Evolutionary conservation across 2,797 vertebrate species (phyloP), one percentile per base, ranked within the genome.

Genomic region (Fratercula arctica): DNA sequence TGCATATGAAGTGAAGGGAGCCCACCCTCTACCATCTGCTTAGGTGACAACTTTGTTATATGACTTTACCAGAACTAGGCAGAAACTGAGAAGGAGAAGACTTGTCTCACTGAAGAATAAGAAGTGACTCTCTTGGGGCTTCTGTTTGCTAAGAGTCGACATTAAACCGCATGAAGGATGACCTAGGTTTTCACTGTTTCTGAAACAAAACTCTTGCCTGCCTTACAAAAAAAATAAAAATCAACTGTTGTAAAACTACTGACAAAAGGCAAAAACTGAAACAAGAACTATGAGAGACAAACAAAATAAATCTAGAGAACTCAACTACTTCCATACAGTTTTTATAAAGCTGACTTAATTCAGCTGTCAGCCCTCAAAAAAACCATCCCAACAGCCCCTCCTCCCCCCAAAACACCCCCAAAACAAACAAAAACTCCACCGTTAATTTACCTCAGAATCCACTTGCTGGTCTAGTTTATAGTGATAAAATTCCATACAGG

Each of bases 341-440:
- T 46, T 54, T 51, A 54, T 4, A 89, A 74, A 89, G 57, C 3
- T 35, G 16, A 41, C 28, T 66, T 48, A 66, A 48, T 73, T 41
- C 35, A 75, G 28, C 23, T 69, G 35, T 66, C 28, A 35, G 3
- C 5, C 13, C 17, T 67, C 28, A 8, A 60, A 72, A 37, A 39
- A 16, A 3, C 29, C 6, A 56, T 29, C 31, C 2, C 8, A 2
- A 61, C 5, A 75, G 16, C 9, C 16, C 53, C 2, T 11, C 6
- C 8, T 35, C 14, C 6, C 9, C 1, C 2, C 13, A 33, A 16
- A 37, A 16, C 25, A 60, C 16, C 10, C 0, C 16, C 25, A 16
- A 3, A 80, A 11, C 9, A 79, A 80, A 5, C 4, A 31, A 68
- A 33, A 70, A 3, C 3, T 9, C 9, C 8, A 39, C 4, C 13